A percentile compares a stretch with the other conserved stretches of the same genome.
phyloP scores from a whole-genome alignment of 2,113 vertebrate genomes.

The Tychaedon coryphoeus region DNA sequence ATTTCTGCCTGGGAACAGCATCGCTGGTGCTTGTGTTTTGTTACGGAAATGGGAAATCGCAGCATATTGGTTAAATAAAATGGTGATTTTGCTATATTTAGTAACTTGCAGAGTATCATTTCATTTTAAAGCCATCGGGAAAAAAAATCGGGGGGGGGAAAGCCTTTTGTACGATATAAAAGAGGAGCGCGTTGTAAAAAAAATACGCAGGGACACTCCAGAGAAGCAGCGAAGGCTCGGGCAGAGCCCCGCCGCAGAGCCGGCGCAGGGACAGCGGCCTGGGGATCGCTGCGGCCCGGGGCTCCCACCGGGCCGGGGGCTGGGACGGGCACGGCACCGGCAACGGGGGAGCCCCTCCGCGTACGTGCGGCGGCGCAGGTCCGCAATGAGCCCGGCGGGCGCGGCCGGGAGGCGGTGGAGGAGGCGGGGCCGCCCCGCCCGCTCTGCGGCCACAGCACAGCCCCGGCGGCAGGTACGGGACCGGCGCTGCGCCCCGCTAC shows the following conservation, averaged over 20 bases:
- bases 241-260: neutral
- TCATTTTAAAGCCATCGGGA: neutral
- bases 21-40: neutral
- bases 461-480: neutral
- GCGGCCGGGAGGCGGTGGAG: neutral
- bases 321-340: neutral
- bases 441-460: neutral
- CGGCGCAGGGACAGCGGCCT: neutral
- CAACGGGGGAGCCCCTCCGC: neutral
- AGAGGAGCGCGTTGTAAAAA: neutral
- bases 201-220: neutral
- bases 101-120: neutral
- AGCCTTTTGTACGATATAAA: neutral
- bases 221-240: neutral
- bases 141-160: rapidly evolving
- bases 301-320: neutral
- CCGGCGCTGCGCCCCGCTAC: neutral
- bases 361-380: constrained; percentile 32
- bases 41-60: neutral
- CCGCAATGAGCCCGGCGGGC: constrained; percentile 38
- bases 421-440: neutral
- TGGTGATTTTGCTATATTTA: neutral
- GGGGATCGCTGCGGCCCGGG: neutral
- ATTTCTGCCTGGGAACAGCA: neutral
- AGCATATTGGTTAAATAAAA: neutral